Evolutionary conservation across 2,113 vertebrate genomes (phyloP).

Genomic region (Empidonax traillii): DNA sequence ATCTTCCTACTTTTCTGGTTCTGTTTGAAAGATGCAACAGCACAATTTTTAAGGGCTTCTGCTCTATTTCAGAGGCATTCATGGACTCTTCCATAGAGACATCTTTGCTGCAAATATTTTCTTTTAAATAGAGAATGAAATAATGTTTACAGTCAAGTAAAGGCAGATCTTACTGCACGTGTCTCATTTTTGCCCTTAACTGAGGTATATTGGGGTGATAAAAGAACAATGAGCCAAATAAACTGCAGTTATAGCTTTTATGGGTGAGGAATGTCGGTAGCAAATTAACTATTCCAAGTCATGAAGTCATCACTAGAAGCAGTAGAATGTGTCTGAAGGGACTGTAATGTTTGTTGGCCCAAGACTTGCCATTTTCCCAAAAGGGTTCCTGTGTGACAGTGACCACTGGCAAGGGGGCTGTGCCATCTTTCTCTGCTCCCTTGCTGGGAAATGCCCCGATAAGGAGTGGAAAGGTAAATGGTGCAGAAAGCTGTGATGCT

Average conservation of each 20-base stretch:
- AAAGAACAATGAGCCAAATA: neutral
- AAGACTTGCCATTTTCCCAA: neutral
- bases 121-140: neutral
- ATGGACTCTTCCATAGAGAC: neutral
- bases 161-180: neutral
- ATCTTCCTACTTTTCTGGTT: neutral
- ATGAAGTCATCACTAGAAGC: neutral
- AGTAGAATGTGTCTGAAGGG: neutral
- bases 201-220: neutral
- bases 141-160: neutral
- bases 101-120: neutral
- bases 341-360: neutral
- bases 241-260: neutral
- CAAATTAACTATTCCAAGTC: neutral
- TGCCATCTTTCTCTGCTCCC: neutral
- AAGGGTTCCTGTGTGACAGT: fast-evolving
- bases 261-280: neutral
- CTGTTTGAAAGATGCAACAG: neutral
- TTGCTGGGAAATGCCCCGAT: neutral
- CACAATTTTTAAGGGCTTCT: neutral
- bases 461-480: neutral
- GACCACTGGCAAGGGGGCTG: neutral
- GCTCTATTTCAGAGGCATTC: neutral
- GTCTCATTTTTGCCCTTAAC: neutral
- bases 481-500: neutral